Evolutionary conservation across 1,140 invertebrate species (phyloP), one percentile per base, ranked within the genome.

Genomic region (Plodia interpunctella): DNA sequence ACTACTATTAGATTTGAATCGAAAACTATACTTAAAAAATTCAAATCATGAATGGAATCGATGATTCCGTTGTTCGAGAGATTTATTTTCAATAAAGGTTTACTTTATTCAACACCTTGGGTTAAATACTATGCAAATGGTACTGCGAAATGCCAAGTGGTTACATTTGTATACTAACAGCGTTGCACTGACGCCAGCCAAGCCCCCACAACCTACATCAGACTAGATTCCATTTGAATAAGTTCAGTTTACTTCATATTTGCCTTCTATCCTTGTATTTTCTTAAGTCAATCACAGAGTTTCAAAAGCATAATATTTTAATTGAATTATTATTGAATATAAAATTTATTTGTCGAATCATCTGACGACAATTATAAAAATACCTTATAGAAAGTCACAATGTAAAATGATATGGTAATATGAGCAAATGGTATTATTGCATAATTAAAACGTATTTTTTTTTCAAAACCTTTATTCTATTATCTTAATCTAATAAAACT

Each of bases 221-320:
- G 38, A 44, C 38, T 44, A 44, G 38, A 15, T 44, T 44, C 10
- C 13, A 44, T 44, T 44, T 44, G 38, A 44, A 44, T 44, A 44
- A 44, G 38, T 44, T 44, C 10, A 44, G 15, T 44, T 44, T 17
- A 4, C 15, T 44, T 44, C 13, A 17, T 44, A 44, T 44, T 32
- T 11, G 11, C 21, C 2, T 9, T 35, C 9, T 15, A 44, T 5
- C 10, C 38, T 44, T 15, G 38, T 15, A 44, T 6, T 44, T 44
- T 44, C n/a, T 35, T n/a, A n/a, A n/a, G n/a, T n/a, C n/a, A n/a
- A n/a, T n/a, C n/a, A n/a, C n/a, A n/a, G n/a, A n/a, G n/a, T n/a
- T n/a, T n/a, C n/a, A n/a, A n/a, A n/a, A n/a, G n/a, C n/a, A n/a
- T n/a, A n/a, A n/a, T n/a, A n/a, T n/a, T n/a, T n/a, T n/a, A n/a